Conservation (phyloP, 2,113 vertebrate species). For the Centropristis striata region DNA sequence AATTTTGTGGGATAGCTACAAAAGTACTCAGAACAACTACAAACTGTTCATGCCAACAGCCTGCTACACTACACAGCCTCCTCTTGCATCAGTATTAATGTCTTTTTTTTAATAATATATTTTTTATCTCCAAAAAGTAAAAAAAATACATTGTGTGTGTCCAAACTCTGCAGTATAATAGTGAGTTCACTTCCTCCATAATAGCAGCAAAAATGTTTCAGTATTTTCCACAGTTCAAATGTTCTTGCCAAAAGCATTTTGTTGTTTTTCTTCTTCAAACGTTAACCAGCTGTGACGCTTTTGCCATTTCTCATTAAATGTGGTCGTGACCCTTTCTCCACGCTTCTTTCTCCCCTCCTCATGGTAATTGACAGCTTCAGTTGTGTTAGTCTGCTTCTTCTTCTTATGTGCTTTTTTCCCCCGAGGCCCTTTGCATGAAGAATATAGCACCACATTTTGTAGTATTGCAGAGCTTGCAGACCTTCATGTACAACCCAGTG, state of each 20-base stretch:
- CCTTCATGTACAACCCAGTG: neutral
- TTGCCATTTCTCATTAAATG: constrained; percentile 67
- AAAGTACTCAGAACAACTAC: too few species aligned
- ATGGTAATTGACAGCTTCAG: constrained; percentile 43
- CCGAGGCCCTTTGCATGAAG: constrained; percentile 29
- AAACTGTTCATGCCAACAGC: too few species aligned
- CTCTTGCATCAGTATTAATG: neutral
- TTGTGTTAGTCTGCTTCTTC: constrained; percentile 29
- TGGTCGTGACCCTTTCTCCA: constrained; percentile 44
- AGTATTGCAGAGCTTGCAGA: neutral
- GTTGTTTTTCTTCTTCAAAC: constrained; percentile 42
- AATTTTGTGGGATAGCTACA: too few species aligned
- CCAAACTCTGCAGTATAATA: neutral
- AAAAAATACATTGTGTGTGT: neutral
- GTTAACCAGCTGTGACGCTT: constrained; percentile 55
- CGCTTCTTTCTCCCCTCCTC: constrained; percentile 23
- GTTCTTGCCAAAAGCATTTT: constrained; percentile 32
- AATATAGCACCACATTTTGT: constrained; percentile 7
- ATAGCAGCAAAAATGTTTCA: constrained; percentile 23
- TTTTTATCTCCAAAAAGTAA: neutral
- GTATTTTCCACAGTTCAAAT: constrained; percentile 21
- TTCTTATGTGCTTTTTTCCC: constrained; percentile 13
- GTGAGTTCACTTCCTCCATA: neutral
- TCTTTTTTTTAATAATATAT: neutral
- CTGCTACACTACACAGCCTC: neutral